These are phyloP conservation scores for Eudasyphora cyanicolor DNA, from an alignment of 2,888 invertebrate species.

Conservation along the genomic window DNA sequence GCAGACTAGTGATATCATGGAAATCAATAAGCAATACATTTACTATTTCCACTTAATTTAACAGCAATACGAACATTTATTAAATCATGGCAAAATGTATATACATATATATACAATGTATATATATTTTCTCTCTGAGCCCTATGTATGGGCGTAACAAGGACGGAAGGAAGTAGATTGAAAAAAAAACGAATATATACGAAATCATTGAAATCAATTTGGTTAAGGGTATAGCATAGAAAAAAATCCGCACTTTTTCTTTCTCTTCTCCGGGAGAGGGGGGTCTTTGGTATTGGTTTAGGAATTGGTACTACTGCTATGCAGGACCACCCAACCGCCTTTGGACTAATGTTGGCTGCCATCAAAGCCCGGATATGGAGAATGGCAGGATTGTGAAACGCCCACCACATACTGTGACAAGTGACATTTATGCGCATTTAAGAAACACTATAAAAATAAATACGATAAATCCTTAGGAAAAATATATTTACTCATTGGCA, in stretches of 20 bases:
- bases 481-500: neutral
- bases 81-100: constrained; percentile 47
- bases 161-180: constrained; percentile 3
- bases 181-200: constrained; percentile 6
- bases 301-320: too few relatives aligned
- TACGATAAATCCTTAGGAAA: constrained; percentile 18
- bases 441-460: constrained; percentile 53
- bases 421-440: constrained; percentile 66
- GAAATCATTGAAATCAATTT: constrained; percentile 36
- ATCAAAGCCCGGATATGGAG: constrained; percentile 2
- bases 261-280: too few relatives aligned
- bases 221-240: constrained; percentile 23
- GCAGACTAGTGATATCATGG: constrained; percentile 48
- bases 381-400: constrained; percentile 38
- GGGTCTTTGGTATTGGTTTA: too few relatives aligned
- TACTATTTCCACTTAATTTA: constrained; percentile 66
- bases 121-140: neutral
- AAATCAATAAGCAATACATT: constrained; percentile 66
- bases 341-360: neutral
- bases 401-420: constrained; percentile 65
- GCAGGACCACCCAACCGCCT: neutral
- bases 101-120: neutral
- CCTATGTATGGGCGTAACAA: neutral
- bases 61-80: constrained; percentile 66
- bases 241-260: neutral